phyloP scores from a whole-genome alignment of 1,140 invertebrate species.

The Drosophila orena region DNA sequence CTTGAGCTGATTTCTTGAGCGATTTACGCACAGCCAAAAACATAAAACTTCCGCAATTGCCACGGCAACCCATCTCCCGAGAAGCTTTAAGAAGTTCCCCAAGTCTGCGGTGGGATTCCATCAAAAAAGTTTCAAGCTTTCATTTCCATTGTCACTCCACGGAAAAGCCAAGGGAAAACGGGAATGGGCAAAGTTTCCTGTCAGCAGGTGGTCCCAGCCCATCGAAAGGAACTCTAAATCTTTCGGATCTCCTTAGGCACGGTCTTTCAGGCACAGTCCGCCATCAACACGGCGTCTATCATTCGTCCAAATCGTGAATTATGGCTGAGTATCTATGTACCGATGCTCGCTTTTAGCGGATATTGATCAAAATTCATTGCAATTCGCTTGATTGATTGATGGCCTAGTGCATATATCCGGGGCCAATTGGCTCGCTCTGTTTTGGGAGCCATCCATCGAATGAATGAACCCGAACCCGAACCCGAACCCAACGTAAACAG shows the following conservation, averaged over 20 bases:
- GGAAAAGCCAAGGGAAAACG: conserved; percentile 9
- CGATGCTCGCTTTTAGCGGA: conserved; percentile 47
- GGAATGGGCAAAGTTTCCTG: conserved; percentile 59
- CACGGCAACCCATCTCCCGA: conserved; percentile 1
- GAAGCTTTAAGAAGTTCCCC: conserved; percentile 42
- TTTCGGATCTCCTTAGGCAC: conserved; percentile 35
- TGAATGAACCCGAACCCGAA: conserved; percentile 38
- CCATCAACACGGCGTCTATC: conserved; percentile 63
- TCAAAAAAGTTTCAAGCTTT: conserved; percentile 37
- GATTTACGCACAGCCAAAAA: conserved; percentile 81
- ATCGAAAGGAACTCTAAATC: conserved; percentile 68
- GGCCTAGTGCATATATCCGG: conserved; percentile 57
- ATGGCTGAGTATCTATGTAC: conserved; percentile 29
- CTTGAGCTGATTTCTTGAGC: conserved; percentile 79
- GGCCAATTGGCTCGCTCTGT: conserved; percentile 38
- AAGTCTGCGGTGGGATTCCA: conserved; percentile 23
- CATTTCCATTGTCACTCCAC: conserved; percentile 62
- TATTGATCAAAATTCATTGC: conserved; percentile 79
- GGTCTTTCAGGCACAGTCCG: conserved; percentile 17
- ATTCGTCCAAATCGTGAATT: conserved; percentile 63
- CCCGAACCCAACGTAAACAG: conserved; percentile 58
- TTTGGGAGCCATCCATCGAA: conserved; percentile 46
- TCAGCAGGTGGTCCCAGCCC: conserved; percentile 71
- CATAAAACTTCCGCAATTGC: conserved; percentile 80
- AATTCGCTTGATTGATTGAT: conserved; percentile 78